These are phyloP conservation scores for Tetramorium bicarinatum DNA, from an alignment of 2,888 invertebrate genomes.

Conservation along the genomic window DNA sequence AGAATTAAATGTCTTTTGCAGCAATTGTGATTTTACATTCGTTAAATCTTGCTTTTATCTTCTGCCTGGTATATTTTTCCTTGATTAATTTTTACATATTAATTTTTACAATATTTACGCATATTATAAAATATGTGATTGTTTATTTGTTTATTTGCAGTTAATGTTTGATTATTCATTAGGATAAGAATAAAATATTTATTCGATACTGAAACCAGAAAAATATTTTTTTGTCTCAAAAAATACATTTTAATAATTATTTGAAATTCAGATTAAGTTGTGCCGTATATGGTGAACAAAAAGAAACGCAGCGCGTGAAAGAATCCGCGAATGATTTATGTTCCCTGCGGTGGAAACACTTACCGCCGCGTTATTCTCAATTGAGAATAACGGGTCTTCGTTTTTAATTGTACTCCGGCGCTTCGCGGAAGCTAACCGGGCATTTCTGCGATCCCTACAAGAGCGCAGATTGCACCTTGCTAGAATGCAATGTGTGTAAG, in stretches of 20 bases:
- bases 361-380: slow-evolving; percentile 40
- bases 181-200: background rate
- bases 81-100: background rate
- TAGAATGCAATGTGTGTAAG: slow-evolving; percentile 32
- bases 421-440: slow-evolving; percentile 6
- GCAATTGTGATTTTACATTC: background rate
- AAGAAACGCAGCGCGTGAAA: slow-evolving; percentile 20
- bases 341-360: slow-evolving; percentile 12
- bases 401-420: slow-evolving; percentile 46
- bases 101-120: background rate
- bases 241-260: slow-evolving; percentile 15
- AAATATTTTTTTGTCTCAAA: background rate
- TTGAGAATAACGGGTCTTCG: slow-evolving; percentile 41
- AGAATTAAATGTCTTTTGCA: slow-evolving; percentile 23
- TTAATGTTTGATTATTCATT: background rate
- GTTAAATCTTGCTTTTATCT: background rate
- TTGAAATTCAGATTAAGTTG: background rate
- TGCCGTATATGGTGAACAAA: slow-evolving; percentile 16
- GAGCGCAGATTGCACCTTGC: slow-evolving; percentile 32
- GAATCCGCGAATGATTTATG: slow-evolving; percentile 40
- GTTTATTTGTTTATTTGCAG: background rate
- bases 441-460: slow-evolving; percentile 29
- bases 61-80: background rate
- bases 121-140: background rate
- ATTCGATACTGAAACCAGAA: background rate